phyloP scores from a whole-genome alignment of 2,113 vertebrate species.

The Hemiprocne comata region DNA sequence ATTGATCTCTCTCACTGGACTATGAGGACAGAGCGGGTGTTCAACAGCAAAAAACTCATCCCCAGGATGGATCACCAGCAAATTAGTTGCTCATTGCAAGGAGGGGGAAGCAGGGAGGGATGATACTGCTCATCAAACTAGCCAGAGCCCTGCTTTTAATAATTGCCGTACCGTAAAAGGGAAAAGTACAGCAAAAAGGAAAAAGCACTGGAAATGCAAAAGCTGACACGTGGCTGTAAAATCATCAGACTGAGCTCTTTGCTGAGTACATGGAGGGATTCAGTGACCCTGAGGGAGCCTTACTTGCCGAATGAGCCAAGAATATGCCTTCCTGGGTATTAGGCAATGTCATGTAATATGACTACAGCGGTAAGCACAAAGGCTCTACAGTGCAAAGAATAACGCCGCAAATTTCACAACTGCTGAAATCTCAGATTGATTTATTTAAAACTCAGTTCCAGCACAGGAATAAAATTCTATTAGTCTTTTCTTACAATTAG shows the following conservation, averaged over 20 bases:
- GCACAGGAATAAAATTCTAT: background rate
- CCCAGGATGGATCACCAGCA: background rate
- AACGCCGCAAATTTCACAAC: constrained; percentile 27
- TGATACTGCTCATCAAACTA: background rate
- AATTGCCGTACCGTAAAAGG: background rate
- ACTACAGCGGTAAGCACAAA: constrained; percentile 44
- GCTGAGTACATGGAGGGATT: background rate
- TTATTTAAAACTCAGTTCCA: constrained; percentile 15
- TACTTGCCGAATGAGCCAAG: constrained; percentile 27
- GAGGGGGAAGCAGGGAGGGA: background rate
- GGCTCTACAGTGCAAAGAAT: constrained; percentile 33
- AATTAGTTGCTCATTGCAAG: background rate
- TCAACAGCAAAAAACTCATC: background rate
- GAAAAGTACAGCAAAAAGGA: background rate
- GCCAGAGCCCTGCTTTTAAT: background rate
- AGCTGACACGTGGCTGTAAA: background rate
- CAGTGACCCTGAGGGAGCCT: constrained; percentile 14
- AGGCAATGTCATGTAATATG: constrained; percentile 3
- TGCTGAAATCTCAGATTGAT: background rate
- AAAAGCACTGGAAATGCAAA: background rate
- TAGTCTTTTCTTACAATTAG: background rate
- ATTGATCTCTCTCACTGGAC: fast-evolving
- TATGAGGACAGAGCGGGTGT: fast-evolving
- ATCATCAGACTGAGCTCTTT: background rate
- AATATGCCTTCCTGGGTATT: background rate